Percentiles rank a stretch among this genome's conserved stretches.
Conservation (phyloP, 2,797 vertebrate genomes). For the Luscinia luscinia region DNA sequence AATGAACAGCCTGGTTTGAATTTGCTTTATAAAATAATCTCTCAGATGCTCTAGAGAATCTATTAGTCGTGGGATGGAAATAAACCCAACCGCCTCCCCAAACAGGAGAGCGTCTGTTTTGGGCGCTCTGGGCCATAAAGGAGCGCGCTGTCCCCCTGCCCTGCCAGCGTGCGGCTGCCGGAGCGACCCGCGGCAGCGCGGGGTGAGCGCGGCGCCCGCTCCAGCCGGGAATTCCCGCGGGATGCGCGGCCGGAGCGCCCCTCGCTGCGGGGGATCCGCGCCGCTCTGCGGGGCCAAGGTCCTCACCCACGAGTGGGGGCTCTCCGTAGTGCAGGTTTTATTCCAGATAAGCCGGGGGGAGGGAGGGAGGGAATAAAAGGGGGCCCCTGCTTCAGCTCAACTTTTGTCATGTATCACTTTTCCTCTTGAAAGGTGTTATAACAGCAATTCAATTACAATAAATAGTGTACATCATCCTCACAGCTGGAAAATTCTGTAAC, state of each 20-base stretch:
- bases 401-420: constrained; percentile 69
- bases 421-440: constrained; percentile 75
- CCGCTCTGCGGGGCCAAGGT: not conserved
- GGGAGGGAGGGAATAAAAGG: not conserved
- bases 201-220: not conserved
- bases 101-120: not conserved
- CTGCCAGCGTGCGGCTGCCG: rapidly evolving
- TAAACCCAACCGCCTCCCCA: not conserved
- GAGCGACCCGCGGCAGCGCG: not conserved
- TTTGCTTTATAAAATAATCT: constrained; percentile 49
- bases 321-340: not conserved
- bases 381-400: not conserved
- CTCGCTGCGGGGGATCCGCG: not conserved
- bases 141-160: not conserved
- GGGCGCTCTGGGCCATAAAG: rapidly evolving
- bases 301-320: not conserved
- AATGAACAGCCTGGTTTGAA: constrained; percentile 57
- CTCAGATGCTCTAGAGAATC: constrained; percentile 57
- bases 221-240: not conserved
- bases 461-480: constrained; percentile 67
- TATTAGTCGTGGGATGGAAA: constrained; percentile 24
- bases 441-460: constrained; percentile 78
- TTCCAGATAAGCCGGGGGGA: not conserved
- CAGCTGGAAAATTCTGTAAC: constrained; percentile 76
- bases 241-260: not conserved